Conservation (phyloP, 2,888 invertebrate genomes). For the Hofmannophila pseudospretella region DNA sequence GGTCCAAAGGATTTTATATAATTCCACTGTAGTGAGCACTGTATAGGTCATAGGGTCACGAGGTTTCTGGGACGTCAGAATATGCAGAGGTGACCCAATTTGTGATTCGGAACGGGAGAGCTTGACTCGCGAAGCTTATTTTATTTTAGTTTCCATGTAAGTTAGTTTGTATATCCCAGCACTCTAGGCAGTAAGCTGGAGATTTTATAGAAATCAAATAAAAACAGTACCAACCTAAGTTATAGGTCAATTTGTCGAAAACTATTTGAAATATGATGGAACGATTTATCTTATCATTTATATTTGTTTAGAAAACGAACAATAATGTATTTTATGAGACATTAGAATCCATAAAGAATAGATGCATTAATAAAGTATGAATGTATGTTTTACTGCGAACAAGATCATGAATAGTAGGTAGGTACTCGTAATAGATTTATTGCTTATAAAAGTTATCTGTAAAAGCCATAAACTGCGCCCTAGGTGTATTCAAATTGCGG, state of each 20-base stretch:
- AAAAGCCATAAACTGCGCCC: slow-evolving; percentile 10
- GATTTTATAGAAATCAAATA: too few species aligned
- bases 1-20: not conserved
- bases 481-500: not conserved
- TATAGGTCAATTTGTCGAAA: too few species aligned
- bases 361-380: not conserved
- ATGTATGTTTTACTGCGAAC: not conserved
- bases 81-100: slow-evolving; percentile 25
- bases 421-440: slow-evolving; percentile 25
- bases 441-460: slow-evolving; percentile 22
- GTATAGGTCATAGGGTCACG: slow-evolving; percentile 20
- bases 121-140: not conserved
- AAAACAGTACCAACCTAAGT: too few species aligned
- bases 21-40: slow-evolving; percentile 1
- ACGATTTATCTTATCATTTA: too few species aligned
- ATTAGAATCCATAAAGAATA: too few species aligned
- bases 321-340: too few species aligned
- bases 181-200: too few species aligned
- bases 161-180: too few species aligned
- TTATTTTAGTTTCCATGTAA: too few species aligned
- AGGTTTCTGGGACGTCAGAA: slow-evolving; percentile 25
- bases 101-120: not conserved
- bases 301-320: too few species aligned
- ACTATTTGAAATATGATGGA: too few species aligned
- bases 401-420: slow-evolving; percentile 15